Percentiles rank a stretch among this genome's conserved stretches.
These are phyloP conservation scores for Monopis laevigella DNA, from an alignment of 2,888 invertebrate species.

Conservation along the genomic window DNA sequence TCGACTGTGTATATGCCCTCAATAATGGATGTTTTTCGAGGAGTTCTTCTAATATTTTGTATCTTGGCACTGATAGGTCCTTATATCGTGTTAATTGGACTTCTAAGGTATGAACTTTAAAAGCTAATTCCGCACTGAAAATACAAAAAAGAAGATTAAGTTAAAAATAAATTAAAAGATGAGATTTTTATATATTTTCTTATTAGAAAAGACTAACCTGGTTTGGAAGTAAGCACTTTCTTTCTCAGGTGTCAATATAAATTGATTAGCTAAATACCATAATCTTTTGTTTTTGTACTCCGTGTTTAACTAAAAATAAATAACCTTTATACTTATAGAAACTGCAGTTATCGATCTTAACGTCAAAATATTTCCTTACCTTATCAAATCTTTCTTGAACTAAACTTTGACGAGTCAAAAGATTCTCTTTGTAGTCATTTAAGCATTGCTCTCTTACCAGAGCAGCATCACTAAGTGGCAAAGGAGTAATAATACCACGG, in stretches of 20 bases:
- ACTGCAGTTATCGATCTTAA: too few relatives aligned
- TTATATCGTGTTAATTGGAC: slow-evolving; percentile 69
- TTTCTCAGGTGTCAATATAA: slow-evolving; percentile 66
- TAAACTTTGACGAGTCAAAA: slow-evolving; percentile 69
- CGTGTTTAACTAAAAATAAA: slow-evolving; percentile 44
- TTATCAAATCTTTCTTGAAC: slow-evolving; percentile 74
- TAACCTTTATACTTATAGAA: background rate
- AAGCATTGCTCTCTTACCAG: slow-evolving; percentile 69
- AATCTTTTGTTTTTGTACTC: slow-evolving; percentile 64
- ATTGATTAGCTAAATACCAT: slow-evolving; percentile 68
- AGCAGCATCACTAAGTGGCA: slow-evolving; percentile 57
- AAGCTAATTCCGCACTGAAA: slow-evolving; percentile 48
- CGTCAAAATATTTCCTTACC: slow-evolving; percentile 39
- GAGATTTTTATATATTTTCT: background rate
- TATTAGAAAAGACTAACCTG: slow-evolving; percentile 41
- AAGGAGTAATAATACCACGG: slow-evolving; percentile 36
- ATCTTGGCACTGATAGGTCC: slow-evolving; percentile 62
- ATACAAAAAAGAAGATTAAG: background rate
- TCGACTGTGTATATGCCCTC: slow-evolving; percentile 32
- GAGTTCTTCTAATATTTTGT: slow-evolving; percentile 42
- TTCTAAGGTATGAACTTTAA: slow-evolving; percentile 68
- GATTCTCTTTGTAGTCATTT: slow-evolving; percentile 71
- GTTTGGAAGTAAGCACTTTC: slow-evolving; percentile 66
- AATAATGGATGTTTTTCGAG: slow-evolving; percentile 48
- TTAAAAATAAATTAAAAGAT: background rate